Evolutionary conservation across 2,888 invertebrate species (phyloP), one percentile per base, ranked within the genome.

Genomic region (Perithous albicinctus): DNA sequence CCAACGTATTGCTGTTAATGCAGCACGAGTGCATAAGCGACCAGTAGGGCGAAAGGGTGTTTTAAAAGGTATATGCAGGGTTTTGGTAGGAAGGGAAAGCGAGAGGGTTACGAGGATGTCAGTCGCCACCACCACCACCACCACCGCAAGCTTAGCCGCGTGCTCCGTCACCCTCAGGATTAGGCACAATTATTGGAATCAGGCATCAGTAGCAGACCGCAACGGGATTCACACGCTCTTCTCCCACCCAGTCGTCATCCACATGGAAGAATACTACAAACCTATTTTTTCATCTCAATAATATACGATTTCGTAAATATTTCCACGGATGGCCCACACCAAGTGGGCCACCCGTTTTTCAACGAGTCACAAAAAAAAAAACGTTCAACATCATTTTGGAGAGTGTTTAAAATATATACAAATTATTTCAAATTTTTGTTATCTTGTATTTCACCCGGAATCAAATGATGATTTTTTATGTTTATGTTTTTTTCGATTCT

Each of bases 151-250:
- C 59, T 70, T 46, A 59, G 87, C 85, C 91, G 90, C 90, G 91
- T 90, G 91, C 66, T 56, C 84, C 83, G 78, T 86, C 86, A 88
- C 89, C 90, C 90, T 85, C 85, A 86, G 91, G 91, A 91, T 91
- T 91, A 91, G 86, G 87, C 83, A 86, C 90, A 91, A 91, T 91
- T 91, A 91, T 91, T 90, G 90, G 88, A 91, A 90, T 90, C 90
- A 87, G 86, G 84, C 84, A 80, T 70, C 78, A 38, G 75, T 76
- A 83, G 75, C 83, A 85, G 85, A 90, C 90, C 90, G 84, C 91
- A 90, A 88, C 84, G 84, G 87, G 86, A 89, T 90, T 90, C 90
- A 88, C 90, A 90, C 90, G 90, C 87, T 88, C 78, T 66, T 63
- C 32, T 48, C 38, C 59, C 66, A 38, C 38, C 7, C 51, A 35